Base-by-base conservation (phyloP, 1,140 invertebrate genomes). In the Chironomus striatipennis region DNA sequence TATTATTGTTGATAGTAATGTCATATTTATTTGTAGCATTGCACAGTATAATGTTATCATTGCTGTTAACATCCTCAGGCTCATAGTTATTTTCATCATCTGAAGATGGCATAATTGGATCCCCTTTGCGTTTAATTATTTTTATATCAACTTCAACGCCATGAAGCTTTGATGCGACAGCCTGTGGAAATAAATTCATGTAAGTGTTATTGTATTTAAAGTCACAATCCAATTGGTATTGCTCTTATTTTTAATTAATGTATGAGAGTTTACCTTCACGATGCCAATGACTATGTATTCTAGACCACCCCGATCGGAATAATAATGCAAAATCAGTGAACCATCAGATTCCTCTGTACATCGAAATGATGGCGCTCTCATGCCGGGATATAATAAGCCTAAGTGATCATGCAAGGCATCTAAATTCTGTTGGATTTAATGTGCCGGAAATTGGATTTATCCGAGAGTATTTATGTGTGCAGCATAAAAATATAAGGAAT, bases 211-310 rank as follows among this genome's bases (percentile, higher is more conserved):
- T 34, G 24, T 20, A 43, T 24, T 73, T 70, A 20, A 20, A 15
- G 42, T 43, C n/a, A 74, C 43, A 20, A 21, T 73, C 42, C 43
- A 76, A 24, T 12, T 17, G 34, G 73, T 2, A 2, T 1, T 34
- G 24, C 24, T 34, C n/a, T n/a, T n/a, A n/a, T n/a, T n/a, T n/a
- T 34, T 34, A 34, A 34, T 34, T 34, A 34, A 34, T 34, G 24
- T 34, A 34, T 34, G 24, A 34, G 24, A 34, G 76, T 77, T 79
- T 85, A 95, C 94, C 89, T 95, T 97, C 6, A 97, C 94, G 77
- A 96, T 95, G 24, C 94, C 95, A 78, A 96, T 96, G 75, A 97
- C 95, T 78, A 97, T 97, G 79, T 94, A 89, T 81, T 97, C 94
- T 70, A 97, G 84, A n/a, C 94, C 94, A 8, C 93, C 93, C 76